phyloP scores from a whole-genome alignment of 2,113 vertebrate genomes.

The Pelusios castaneus region DNA sequence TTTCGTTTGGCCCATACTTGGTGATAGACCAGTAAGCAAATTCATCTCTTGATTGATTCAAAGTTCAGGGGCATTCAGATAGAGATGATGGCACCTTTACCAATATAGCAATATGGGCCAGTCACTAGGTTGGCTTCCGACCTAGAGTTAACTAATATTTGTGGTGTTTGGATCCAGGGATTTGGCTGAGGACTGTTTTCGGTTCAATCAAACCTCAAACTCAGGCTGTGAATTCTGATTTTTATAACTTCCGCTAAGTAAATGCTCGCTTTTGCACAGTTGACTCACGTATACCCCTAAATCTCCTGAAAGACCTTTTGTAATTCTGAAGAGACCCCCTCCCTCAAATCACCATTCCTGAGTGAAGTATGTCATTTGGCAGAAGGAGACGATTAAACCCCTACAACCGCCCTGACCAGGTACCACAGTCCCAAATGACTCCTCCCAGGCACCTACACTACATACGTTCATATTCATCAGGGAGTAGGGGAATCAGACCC shows the following conservation, averaged over 20 bases:
- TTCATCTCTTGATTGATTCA: not conserved
- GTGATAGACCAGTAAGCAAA: not conserved
- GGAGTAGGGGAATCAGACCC: not conserved
- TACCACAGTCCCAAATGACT: not conserved
- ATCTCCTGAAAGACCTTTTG: not conserved
- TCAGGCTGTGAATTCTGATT: not conserved
- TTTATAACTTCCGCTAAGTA: not conserved
- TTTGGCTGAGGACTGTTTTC: not conserved
- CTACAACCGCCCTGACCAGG: not conserved
- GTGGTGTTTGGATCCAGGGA: not conserved
- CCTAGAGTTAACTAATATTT: not conserved
- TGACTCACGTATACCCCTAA: not conserved
- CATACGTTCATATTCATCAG: not conserved
- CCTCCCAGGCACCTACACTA: not conserved
- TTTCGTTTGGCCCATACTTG: not conserved
- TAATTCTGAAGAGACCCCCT: not conserved
- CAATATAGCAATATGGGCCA: rapidly evolving
- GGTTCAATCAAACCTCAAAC: not conserved
- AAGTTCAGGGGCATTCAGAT: not conserved
- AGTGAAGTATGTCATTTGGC: not conserved
- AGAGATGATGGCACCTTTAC: not conserved
- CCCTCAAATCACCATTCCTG: not conserved
- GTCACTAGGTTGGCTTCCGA: not conserved
- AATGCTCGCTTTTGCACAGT: not conserved
- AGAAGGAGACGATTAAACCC: not conserved